Percentiles rank a stretch among this genome's conserved stretches.
Conservation (phyloP, 2,113 vertebrate species). For the Lepisosteus oculatus region DNA sequence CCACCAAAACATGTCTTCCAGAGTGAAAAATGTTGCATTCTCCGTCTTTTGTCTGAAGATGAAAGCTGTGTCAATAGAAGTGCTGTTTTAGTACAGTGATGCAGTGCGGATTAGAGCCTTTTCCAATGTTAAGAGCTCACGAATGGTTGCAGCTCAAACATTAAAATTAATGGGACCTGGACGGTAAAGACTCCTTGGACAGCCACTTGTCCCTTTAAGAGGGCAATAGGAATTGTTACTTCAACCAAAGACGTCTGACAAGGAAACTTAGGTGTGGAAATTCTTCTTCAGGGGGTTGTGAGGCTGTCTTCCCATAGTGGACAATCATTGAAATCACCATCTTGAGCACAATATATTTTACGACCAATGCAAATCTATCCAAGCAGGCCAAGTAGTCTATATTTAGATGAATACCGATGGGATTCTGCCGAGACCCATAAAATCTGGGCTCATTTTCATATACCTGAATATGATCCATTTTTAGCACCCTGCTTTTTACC, state of each 20-base stretch:
- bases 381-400: background rate
- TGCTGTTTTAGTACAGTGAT: background rate
- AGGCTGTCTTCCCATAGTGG: background rate
- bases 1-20: background rate
- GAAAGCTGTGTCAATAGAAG: background rate
- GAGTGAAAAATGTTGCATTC: background rate
- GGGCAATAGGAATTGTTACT: constrained; percentile 1
- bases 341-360: background rate
- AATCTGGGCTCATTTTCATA: no score
- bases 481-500: no score
- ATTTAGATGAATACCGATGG: background rate
- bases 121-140: background rate
- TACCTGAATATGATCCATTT: no score
- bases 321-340: constrained; percentile 1
- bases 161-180: constrained; percentile 1
- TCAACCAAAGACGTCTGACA: background rate
- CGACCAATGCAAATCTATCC: background rate
- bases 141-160: background rate
- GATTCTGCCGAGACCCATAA: background rate
- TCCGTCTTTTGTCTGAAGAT: background rate
- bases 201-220: constrained; percentile 4
- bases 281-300: background rate
- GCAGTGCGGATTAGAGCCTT: background rate
- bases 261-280: background rate
- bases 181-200: background rate